Conservation (phyloP, 2,797 vertebrate genomes). For the Trachurus trachurus region DNA sequence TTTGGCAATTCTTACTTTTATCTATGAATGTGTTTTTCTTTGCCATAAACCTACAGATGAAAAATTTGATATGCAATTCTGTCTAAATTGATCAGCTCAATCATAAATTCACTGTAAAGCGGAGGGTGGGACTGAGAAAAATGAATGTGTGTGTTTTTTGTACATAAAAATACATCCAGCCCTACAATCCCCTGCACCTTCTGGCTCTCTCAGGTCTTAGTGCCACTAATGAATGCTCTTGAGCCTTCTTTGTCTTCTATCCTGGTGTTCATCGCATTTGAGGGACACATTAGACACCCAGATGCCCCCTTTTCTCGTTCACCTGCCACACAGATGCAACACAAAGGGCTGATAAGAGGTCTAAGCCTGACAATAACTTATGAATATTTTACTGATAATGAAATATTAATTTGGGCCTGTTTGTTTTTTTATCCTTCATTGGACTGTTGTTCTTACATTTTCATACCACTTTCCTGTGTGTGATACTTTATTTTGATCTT, state of each 20-base stretch:
- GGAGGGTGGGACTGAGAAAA: background rate
- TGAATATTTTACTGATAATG: constrained; percentile 93
- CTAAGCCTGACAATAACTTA: constrained; percentile 88
- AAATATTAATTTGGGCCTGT: constrained; percentile 88
- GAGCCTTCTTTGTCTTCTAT: constrained; percentile 71
- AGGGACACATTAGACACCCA: constrained; percentile 71
- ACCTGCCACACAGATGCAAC: constrained; percentile 65
- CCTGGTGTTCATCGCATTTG: constrained; percentile 68
- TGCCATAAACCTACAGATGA: background rate
- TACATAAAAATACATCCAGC: constrained; percentile 23
- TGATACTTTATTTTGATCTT: constrained; percentile 8
- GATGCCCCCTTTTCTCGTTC: constrained; percentile 19
- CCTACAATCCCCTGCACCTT: background rate
- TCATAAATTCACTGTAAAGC: constrained; percentile 2
- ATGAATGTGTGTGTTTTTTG: background rate
- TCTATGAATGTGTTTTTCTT: background rate
- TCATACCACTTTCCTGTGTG: background rate
- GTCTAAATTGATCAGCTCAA: background rate
- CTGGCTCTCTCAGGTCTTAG: constrained; percentile 28
- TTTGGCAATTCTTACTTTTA: background rate
- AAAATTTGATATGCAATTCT: background rate
- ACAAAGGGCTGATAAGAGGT: constrained; percentile 87
- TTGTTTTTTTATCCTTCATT: constrained; percentile 58
- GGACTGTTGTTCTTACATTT: constrained; percentile 4
- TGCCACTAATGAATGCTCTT: constrained; percentile 82